Evolutionary conservation across 2,113 vertebrate species (phyloP), one percentile per base, ranked within the genome.

Genomic region (Phyllostomus hastatus): DNA sequence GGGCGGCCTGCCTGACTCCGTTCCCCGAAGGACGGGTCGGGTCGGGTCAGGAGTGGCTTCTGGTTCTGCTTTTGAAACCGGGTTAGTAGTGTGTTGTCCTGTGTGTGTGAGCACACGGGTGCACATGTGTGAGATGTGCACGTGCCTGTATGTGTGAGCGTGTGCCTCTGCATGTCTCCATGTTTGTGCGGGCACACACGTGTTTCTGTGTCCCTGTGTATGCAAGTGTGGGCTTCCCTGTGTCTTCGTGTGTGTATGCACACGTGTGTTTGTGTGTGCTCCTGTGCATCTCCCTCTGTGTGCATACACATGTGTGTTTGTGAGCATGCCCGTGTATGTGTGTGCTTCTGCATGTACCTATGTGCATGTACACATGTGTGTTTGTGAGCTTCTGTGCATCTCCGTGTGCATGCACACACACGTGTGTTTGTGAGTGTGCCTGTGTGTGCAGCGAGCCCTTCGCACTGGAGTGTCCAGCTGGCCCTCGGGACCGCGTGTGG

Each of bases 131-230:
- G 31, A 9, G 16, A 15, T n/a, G 33, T 17, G 6, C 12, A 17
- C 3, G 64, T 67, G 14, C 54, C 1, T 67, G 66, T 2, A 4
- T 11, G 0, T 38, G 20, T 11, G 19, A 9, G 19, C 1, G 19
- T 8, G 22, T 73, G 38, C 64, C 20, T 20, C 22, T 43, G 26
- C 28, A 15, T 5, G 3, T 6, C 22, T 10, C 22, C 9, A 41
- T 41, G 17, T n/a, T n/a, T 22, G 17, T 24, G 46, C 15, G 5
- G 1, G 1, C 7, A 5, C 14, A 11, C 11, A 24, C 14, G 6
- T 46, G 4, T 2, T 1, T 9, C 1, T 10, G 4, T 28, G 72
- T 4, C 38, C 38, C 38, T 26, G 1, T 75, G 72, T 26, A 5
- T n/a, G n/a, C n/a, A n/a, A n/a, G n/a, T n/a, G n/a, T n/a, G n/a